A percentile compares a stretch with the other conserved stretches of the same genome.
phyloP scores from a whole-genome alignment of 1,140 invertebrate genomes.

The Sycophila sp. region DNA sequence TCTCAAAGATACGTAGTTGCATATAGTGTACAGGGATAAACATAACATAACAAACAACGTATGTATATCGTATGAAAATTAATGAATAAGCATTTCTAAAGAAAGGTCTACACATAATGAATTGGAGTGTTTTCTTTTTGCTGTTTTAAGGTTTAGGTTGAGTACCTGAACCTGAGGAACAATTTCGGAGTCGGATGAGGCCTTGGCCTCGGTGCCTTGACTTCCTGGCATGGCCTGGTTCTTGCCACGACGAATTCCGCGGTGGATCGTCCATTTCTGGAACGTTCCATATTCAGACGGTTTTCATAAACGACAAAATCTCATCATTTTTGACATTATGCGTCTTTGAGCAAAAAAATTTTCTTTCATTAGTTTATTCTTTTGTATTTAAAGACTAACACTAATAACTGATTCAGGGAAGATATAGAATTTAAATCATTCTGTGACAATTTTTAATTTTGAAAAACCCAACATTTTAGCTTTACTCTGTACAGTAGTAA shows the following conservation, averaged over 20 bases:
- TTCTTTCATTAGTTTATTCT: background rate
- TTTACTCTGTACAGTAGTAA: too few relatives aligned
- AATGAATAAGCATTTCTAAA: constrained; percentile 37
- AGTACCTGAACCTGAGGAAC: constrained; percentile 65
- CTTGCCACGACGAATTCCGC: constrained; percentile 79
- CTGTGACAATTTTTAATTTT: background rate
- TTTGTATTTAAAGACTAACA: background rate
- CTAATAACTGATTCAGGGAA: background rate
- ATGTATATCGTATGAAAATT: background rate
- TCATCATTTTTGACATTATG: constrained; percentile 6
- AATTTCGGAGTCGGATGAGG: constrained; percentile 65
- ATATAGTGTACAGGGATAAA: background rate
- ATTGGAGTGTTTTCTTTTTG: constrained; percentile 36
- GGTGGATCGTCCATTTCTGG: constrained; percentile 83
- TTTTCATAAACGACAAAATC: constrained; percentile 18
- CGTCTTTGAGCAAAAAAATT: constrained; percentile 10
- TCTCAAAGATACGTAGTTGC: background rate
- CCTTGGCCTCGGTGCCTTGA: constrained; percentile 63
- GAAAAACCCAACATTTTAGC: too few relatives aligned
- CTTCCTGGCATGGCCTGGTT: constrained; percentile 70
- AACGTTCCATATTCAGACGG: constrained; percentile 63
- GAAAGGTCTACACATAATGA: constrained; percentile 45
- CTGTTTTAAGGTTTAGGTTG: constrained; percentile 58
- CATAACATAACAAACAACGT: background rate
- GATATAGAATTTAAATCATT: constrained; percentile 22